A percentile compares a stretch with the other conserved stretches of the same genome.
Conservation (phyloP, 2,113 vertebrate species). For the Plotosus lineatus region DNA sequence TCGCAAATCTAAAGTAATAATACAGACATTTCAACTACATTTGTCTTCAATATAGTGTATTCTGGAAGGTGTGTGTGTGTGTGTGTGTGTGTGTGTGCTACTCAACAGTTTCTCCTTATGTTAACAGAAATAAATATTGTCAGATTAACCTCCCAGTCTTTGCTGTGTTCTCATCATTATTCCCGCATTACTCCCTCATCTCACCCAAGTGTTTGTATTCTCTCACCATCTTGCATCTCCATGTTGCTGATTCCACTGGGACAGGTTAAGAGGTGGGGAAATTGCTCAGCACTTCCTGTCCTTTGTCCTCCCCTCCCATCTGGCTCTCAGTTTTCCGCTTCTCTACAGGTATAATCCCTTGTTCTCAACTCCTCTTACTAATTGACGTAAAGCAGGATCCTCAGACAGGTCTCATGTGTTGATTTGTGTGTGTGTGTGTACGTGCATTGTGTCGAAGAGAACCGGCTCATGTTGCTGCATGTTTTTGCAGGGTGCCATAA, state of each 20-base stretch:
- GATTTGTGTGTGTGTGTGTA: conserved; percentile 30
- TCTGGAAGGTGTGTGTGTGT: neutral
- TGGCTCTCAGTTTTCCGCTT: neutral
- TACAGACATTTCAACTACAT: neutral
- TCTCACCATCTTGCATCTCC: neutral
- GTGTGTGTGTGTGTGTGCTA: neutral
- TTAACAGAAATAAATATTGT: neutral
- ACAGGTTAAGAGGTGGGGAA: neutral
- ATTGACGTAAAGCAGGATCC: conserved; percentile 51
- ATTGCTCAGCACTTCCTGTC: neutral
- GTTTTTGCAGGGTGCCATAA: conserved; percentile 36
- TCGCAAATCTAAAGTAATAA: neutral
- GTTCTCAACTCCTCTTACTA: conserved; percentile 38
- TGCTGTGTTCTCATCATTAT: neutral
- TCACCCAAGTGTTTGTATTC: neutral
- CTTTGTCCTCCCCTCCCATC: neutral
- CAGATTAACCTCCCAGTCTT: neutral
- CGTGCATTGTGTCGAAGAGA: conserved; percentile 37
- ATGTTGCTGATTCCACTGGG: neutral
- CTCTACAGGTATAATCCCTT: conserved; percentile 34
- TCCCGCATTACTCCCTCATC: neutral
- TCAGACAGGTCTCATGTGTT: conserved; percentile 28
- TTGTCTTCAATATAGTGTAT: too few species aligned
- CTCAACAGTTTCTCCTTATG: neutral
- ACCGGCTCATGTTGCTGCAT: neutral